Percentiles rank a stretch among this genome's conserved stretches.
Evolutionary conservation across 2,113 vertebrate genomes (phyloP).

Genomic region (Perognathus longimembris): DNA sequence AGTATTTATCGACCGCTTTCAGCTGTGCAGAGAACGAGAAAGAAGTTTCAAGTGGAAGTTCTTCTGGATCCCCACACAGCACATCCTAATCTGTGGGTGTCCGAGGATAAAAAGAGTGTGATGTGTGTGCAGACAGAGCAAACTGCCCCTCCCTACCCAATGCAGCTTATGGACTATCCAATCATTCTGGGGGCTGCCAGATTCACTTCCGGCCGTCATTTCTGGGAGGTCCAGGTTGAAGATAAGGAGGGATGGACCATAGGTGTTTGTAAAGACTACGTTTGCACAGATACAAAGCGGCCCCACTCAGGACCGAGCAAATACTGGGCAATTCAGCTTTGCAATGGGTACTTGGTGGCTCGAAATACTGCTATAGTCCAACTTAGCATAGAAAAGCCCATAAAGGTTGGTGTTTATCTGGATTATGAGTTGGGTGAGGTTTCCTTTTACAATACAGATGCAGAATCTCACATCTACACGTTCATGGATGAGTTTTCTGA

Average conservation of each 20-base stretch:
- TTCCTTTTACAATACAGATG: slow-evolving; percentile 65
- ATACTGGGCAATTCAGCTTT: slow-evolving; percentile 39
- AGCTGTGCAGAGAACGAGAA: not conserved
- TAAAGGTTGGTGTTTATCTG: slow-evolving; percentile 38
- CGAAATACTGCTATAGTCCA: not conserved
- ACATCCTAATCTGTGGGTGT: slow-evolving; percentile 39
- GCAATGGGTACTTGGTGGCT: not conserved
- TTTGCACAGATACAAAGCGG: not conserved
- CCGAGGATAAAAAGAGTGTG: slow-evolving; percentile 20
- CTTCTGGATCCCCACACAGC: slow-evolving; percentile 55
- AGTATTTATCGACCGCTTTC: not conserved
- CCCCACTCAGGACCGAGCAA: not conserved
- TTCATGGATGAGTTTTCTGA: slow-evolving; percentile 26
- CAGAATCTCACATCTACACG: slow-evolving; percentile 65
- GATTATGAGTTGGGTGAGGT: slow-evolving; percentile 57
- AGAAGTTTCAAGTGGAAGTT: not conserved
- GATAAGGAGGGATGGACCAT: not conserved
- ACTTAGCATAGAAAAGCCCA: slow-evolving; percentile 39
- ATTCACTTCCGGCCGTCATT: not conserved
- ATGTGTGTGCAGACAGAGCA: slow-evolving; percentile 36
- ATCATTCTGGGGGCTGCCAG: slow-evolving; percentile 40
- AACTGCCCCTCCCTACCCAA: not conserved
- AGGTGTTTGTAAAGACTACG: too few relatives aligned
- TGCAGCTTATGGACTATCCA: not conserved
- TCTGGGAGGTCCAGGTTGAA: slow-evolving; percentile 52